phyloP scores from a whole-genome alignment of 2,797 vertebrate species.

The Fistularia commersonii region DNA sequence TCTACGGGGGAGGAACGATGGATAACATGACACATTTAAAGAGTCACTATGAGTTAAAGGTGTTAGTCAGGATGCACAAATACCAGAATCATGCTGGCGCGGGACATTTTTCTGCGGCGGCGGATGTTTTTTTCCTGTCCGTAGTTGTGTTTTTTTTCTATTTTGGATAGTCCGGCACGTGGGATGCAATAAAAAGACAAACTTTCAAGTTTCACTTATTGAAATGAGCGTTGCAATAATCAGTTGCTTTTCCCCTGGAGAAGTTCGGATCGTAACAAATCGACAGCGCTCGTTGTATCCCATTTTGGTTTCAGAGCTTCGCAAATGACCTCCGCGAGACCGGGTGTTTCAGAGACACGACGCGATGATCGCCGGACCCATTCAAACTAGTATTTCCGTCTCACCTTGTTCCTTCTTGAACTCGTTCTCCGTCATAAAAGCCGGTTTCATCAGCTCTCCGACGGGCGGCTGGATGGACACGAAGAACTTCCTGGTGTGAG shows the following conservation, averaged over 20 bases:
- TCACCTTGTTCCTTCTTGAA: conserved; percentile 97
- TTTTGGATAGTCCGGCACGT: too few species aligned
- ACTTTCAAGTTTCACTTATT: too few species aligned
- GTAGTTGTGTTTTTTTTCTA: too few species aligned
- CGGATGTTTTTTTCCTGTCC: not conserved
- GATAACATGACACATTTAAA: conserved; percentile 61
- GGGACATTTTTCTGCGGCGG: conserved; percentile 9
- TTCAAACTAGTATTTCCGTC: conserved; percentile 12
- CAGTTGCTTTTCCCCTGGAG: too few species aligned
- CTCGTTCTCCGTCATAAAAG: conserved; percentile 95
- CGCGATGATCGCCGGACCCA: not conserved
- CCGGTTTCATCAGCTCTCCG: conserved; percentile 90
- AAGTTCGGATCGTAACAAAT: too few species aligned
- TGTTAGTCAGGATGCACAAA: conserved; percentile 33
- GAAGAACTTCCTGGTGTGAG: conserved; percentile 90
- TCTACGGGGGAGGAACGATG: conserved; percentile 66
- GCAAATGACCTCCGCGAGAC: too few species aligned
- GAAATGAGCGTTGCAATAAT: too few species aligned
- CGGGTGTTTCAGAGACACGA: too few species aligned
- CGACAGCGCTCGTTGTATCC: too few species aligned
- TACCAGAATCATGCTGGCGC: conserved; percentile 23
- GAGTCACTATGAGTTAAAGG: conserved; percentile 35
- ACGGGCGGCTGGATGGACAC: conserved; percentile 95
- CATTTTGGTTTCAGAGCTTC: too few species aligned
- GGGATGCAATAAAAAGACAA: too few species aligned